Percentiles rank a stretch among this genome's conserved stretches.
Conservation (phyloP, 2,113 vertebrate genomes). For the Willisornis vidua region DNA sequence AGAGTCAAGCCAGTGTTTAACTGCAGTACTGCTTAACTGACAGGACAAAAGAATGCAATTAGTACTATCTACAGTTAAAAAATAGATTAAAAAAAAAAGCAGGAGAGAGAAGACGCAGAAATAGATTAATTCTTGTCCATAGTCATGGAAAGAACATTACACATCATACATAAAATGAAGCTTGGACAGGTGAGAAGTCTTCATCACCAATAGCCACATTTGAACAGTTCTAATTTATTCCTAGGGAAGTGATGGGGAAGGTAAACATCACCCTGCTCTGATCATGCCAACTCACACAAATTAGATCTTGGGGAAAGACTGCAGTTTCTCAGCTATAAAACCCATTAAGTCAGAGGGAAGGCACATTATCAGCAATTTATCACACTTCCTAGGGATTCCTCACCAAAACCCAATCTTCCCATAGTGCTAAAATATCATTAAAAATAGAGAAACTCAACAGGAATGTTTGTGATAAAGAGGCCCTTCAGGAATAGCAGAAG, state of each 20-base stretch:
- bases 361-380: slow-evolving; percentile 4
- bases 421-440: not conserved
- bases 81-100: not conserved
- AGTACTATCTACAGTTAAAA: not conserved
- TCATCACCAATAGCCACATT: not conserved
- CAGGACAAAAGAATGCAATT: not conserved
- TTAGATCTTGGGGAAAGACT: not conserved
- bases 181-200: not conserved
- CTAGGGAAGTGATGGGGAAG: not conserved
- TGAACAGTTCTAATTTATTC: not conserved
- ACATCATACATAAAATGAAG: not conserved
- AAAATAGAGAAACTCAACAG: not conserved
- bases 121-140: not conserved
- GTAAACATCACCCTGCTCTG: not conserved
- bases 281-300: not conserved
- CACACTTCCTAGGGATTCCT: slow-evolving; percentile 3
- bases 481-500: not conserved
- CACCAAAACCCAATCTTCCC: not conserved
- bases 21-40: not conserved
- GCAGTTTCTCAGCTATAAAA: not conserved
- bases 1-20: not conserved
- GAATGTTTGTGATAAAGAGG: not conserved
- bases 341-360: not conserved
- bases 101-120: not conserved
- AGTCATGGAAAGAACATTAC: not conserved